These are phyloP conservation scores for Hypotaenidia philippensis DNA, from an alignment of 2,797 vertebrate species.

Conservation along the genomic window DNA sequence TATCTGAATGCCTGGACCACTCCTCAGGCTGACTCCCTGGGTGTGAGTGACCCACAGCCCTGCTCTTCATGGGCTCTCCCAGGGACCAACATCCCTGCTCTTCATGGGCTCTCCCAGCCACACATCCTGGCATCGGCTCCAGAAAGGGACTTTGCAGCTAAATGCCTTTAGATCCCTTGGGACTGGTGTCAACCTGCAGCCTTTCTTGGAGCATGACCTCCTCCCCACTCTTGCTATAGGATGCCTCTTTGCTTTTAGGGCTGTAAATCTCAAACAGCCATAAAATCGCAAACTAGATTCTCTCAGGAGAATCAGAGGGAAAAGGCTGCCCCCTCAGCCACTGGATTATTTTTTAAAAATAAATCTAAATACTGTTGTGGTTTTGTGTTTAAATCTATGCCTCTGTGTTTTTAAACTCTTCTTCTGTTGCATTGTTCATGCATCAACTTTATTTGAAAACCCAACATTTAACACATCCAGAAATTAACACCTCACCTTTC, in stretches of 20 bases:
- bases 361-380: not conserved
- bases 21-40: not conserved
- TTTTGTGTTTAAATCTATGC: not conserved
- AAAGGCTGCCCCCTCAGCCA: not conserved
- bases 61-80: rapidly evolving
- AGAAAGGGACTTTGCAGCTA: not conserved
- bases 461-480: not conserved
- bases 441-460: not conserved
- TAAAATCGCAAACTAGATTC: not conserved
- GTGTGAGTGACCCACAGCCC: not conserved
- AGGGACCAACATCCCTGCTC: not conserved
- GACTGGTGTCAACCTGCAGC: not conserved
- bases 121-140: not conserved
- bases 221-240: too few relatives aligned
- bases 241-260: not conserved
- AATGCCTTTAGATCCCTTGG: not conserved
- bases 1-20: not conserved
- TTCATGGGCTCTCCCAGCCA: not conserved
- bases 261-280: not conserved
- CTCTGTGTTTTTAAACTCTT: not conserved
- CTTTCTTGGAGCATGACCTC: not conserved
- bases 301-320: not conserved
- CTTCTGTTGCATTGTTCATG: not conserved
- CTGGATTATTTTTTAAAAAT: not conserved
- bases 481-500: not conserved